These are phyloP conservation scores for Hylyphantes graminicola DNA, from an alignment of 1,140 invertebrate species.

Conservation along the genomic window DNA sequence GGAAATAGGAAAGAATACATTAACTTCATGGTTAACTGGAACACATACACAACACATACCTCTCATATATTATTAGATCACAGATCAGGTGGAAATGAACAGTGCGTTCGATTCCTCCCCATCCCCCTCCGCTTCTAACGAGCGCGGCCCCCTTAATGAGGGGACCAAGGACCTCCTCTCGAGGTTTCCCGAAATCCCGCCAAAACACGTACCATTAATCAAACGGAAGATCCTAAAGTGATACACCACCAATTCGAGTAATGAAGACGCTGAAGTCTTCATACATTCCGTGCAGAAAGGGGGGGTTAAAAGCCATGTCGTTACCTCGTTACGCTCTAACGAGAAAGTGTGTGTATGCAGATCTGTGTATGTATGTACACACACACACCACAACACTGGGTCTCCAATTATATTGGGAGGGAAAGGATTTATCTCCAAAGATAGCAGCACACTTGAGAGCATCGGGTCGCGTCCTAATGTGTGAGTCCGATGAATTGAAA, in stretches of 20 bases:
- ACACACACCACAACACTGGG: not conserved
- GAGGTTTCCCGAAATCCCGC: conserved; percentile 55
- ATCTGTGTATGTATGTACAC: not conserved
- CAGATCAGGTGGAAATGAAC: no score
- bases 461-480: no score
- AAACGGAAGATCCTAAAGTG: conserved; percentile 57
- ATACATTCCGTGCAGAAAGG: conserved; percentile 34
- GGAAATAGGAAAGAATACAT: no score
- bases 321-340: conserved; percentile 46
- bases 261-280: conserved; percentile 37
- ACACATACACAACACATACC: no score
- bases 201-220: conserved; percentile 59
- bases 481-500: no score
- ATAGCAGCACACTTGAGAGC: no score
- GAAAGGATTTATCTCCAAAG: no score
- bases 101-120: no score
- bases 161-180: conserved; percentile 30
- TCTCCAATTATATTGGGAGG: no score
- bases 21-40: no score
- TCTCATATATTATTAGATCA: no score
- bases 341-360: not conserved
- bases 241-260: conserved; percentile 59
- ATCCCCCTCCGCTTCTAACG: conserved; percentile 22
- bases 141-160: conserved; percentile 46
- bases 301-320: conserved; percentile 27